Conservation (phyloP, 2,113 vertebrate species). For the Nicator chloris region DNA sequence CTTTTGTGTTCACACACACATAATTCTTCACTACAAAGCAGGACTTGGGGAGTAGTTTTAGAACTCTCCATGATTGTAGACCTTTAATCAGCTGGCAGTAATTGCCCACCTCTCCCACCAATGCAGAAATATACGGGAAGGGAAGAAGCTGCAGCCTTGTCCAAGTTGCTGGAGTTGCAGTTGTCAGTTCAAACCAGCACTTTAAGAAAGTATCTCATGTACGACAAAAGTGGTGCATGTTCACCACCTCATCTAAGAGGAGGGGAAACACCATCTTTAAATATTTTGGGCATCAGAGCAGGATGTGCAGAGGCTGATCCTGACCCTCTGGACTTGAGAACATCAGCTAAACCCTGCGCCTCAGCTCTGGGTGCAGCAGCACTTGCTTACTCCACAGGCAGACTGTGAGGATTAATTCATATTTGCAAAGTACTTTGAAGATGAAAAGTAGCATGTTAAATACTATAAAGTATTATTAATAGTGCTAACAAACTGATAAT, state of each 20-base stretch:
- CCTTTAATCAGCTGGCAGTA: neutral
- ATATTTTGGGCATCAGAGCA: neutral
- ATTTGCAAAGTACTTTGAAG: conserved; percentile 40
- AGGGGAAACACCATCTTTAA: neutral
- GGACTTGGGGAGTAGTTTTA: neutral
- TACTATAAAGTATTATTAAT: conserved; percentile 7
- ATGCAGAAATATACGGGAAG: neutral
- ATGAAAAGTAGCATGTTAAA: conserved; percentile 5
- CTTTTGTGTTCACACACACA: neutral
- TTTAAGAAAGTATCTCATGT: neutral
- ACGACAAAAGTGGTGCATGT: neutral
- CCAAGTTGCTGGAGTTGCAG: neutral
- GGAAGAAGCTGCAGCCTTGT: neutral
- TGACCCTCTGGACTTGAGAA: neutral
- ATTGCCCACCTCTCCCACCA: neutral
- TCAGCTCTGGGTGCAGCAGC: neutral
- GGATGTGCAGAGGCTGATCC: neutral
- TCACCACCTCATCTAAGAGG: neutral
- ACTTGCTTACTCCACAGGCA: conserved; percentile 22
- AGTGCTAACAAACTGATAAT: neutral
- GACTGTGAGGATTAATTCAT: conserved; percentile 31
- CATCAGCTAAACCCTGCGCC: neutral
- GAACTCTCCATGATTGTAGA: neutral
- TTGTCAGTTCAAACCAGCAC: neutral
- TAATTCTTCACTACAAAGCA: neutral